Evolutionary conservation across 2,888 invertebrate species (phyloP).

Genomic region (Eristalis pertinax): DNA sequence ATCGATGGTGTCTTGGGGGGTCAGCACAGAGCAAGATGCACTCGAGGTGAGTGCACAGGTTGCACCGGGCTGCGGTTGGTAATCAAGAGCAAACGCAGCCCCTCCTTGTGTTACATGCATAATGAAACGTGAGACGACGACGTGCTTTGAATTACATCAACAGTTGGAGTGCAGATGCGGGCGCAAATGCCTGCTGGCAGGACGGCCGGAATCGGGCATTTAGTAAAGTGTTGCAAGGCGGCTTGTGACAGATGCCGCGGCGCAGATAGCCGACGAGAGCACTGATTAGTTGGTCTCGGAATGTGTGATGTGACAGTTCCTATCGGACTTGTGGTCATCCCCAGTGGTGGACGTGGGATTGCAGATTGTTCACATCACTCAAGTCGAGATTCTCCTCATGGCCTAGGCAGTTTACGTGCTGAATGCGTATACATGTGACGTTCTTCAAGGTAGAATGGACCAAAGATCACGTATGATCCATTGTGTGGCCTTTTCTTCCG

Average conservation of each 20-base stretch:
- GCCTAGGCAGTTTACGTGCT: too few species aligned
- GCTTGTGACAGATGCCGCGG: neutral
- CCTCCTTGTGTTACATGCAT: constrained; percentile 6
- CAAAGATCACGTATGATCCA: too few species aligned
- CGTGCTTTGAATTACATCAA: constrained; percentile 39
- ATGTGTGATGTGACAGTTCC: too few species aligned
- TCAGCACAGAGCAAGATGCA: constrained; percentile 50
- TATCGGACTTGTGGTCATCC: too few species aligned
- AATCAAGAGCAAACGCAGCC: constrained; percentile 53
- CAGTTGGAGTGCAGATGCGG: constrained; percentile 9
- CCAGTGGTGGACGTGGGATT: too few species aligned
- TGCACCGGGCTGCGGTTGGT: constrained; percentile 61
- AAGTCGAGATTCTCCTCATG: too few species aligned
- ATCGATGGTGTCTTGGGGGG: constrained; percentile 49
- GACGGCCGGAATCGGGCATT: neutral
- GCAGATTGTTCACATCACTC: too few species aligned
- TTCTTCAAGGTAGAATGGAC: too few species aligned
- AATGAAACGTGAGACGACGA: constrained; percentile 48
- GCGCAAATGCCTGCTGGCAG: neutral
- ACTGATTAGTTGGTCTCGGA: too few species aligned
- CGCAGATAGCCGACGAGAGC: neutral
- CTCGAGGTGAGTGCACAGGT: constrained; percentile 66
- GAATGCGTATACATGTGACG: too few species aligned
- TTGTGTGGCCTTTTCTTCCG: too few species aligned
- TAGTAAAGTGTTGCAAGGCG: neutral